Percentiles rank a stretch among this genome's conserved stretches.
phyloP scores from a whole-genome alignment of 2,113 vertebrate species.

The Gyps fulvus region DNA sequence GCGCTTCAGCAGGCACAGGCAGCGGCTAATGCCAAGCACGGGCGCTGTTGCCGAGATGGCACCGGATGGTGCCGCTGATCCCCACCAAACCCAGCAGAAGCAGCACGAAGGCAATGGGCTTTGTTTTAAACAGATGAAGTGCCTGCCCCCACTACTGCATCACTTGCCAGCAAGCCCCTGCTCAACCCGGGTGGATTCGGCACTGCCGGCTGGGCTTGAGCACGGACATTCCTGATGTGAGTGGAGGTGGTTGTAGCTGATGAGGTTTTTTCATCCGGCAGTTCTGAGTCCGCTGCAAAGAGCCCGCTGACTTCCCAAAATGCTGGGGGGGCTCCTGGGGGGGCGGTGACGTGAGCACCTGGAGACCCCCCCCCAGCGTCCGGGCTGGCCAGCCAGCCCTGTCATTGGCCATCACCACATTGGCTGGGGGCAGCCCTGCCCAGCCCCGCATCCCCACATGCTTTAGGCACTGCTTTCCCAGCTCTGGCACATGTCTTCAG shows the following conservation, averaged over 20 bases:
- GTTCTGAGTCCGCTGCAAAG: background rate
- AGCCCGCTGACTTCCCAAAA: background rate
- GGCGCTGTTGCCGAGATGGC: accelerated
- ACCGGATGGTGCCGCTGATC: background rate
- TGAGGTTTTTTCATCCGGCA: background rate
- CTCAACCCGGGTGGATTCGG: background rate
- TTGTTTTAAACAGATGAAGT: constrained; percentile 46
- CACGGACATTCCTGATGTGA: background rate
- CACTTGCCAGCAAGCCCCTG: background rate
- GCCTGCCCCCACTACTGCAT: background rate
- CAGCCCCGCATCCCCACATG: background rate
- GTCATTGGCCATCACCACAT: background rate
- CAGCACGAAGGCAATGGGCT: background rate
- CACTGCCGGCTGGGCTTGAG: background rate
- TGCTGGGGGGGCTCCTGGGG: background rate
- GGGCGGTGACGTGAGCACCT: background rate
- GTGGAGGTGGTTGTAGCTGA: background rate
- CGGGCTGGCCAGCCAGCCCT: constrained; percentile 21
- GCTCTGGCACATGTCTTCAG: background rate
- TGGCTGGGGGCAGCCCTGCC: background rate
- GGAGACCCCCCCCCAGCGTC: background rate
- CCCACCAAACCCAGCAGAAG: background rate
- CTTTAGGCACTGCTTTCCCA: background rate
- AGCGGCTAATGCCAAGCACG: accelerated
- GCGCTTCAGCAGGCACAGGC: background rate